Evolutionary conservation across 2,797 vertebrate species (phyloP).

Genomic region (Gastrophryne carolinensis): DNA sequence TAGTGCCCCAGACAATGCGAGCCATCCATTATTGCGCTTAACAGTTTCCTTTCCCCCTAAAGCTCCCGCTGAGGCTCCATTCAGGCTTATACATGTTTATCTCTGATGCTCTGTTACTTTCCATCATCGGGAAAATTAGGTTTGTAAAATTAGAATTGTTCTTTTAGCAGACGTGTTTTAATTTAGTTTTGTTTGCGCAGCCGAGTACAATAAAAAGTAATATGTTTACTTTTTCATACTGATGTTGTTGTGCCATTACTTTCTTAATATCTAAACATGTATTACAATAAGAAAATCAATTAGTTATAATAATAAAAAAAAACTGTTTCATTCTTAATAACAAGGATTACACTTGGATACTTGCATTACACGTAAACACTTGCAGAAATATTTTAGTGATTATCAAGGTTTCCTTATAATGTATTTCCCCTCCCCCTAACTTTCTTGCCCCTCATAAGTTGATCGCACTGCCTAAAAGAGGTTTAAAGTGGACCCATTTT

Average conservation of each 20-base stretch:
- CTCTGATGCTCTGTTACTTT: neutral
- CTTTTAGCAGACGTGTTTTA: slow-evolving; percentile 5
- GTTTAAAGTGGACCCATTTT: no score
- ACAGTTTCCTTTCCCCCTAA: neutral
- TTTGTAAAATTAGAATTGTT: slow-evolving; percentile 4
- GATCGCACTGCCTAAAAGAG: no score
- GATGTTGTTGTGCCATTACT: neutral
- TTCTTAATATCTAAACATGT: neutral
- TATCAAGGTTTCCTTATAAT: no score
- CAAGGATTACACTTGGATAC: no score
- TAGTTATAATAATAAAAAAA: no score
- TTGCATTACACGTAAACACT: no score
- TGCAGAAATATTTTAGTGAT: no score
- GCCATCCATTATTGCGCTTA: neutral
- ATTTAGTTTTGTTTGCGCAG: slow-evolving; percentile 1
- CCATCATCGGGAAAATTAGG: neutral
- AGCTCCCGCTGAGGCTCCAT: neutral
- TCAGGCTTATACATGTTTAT: neutral
- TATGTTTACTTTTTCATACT: neutral
- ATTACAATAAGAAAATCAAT: no score
- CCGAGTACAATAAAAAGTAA: neutral
- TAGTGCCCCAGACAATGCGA: neutral
- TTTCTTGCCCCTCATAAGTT: no score
- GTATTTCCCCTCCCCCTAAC: no score
- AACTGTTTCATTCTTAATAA: no score